Percentiles rank a stretch among this genome's conserved stretches.
These are phyloP conservation scores for Noturus placidus DNA, from an alignment of 2,113 vertebrate species.

Conservation along the genomic window DNA sequence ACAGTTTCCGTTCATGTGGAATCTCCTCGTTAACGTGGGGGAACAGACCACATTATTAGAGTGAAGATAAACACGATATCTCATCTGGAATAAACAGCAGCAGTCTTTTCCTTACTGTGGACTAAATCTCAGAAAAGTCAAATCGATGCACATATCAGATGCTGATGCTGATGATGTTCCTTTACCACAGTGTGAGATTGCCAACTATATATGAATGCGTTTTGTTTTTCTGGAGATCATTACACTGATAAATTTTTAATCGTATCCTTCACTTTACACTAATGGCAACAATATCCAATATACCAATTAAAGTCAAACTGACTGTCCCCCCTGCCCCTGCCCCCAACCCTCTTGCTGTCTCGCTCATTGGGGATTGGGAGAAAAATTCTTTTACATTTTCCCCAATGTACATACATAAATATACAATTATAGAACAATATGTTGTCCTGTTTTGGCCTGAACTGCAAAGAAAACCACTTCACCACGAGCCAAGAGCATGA, in stretches of 20 bases:
- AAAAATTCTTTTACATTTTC: too few relatives aligned
- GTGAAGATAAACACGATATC: neutral
- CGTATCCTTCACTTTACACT: neutral
- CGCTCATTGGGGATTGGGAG: too few relatives aligned
- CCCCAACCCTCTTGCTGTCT: too few relatives aligned
- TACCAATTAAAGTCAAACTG: too few relatives aligned
- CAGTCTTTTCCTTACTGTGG: too few relatives aligned
- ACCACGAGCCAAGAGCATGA: neutral
- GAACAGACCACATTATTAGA: neutral
- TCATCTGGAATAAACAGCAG: neutral
- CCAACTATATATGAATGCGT: neutral
- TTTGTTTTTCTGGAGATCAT: neutral
- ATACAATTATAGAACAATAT: neutral
- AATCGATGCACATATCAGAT: neutral
- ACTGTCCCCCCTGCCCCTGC: too few relatives aligned
- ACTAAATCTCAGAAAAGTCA: neutral
- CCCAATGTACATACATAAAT: neutral
- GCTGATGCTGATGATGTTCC: neutral
- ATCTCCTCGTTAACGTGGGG: neutral
- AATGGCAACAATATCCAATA: too few relatives aligned
- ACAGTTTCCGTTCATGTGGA: neutral
- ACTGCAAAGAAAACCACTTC: neutral
- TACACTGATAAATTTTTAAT: neutral
- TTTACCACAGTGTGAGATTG: neutral
- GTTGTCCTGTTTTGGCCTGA: neutral